Evolutionary conservation across 1,140 invertebrate species (phyloP).

Genomic region (Halesus radiatus): DNA sequence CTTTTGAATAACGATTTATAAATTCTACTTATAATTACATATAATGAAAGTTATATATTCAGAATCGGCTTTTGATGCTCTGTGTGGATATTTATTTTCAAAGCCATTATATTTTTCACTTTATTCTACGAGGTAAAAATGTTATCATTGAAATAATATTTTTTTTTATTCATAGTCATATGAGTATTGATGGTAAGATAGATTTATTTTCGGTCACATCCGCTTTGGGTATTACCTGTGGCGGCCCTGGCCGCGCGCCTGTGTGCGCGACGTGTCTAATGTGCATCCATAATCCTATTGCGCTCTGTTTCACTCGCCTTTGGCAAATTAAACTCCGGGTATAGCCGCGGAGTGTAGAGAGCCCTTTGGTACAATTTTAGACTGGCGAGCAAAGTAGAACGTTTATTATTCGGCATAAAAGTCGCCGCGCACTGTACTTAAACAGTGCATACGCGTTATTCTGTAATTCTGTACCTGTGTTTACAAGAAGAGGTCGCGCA

Average conservation of each 20-base stretch:
- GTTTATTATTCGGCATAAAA: slow-evolving; percentile 27
- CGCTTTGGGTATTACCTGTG: neutral
- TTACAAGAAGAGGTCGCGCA: too few species aligned
- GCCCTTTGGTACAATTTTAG: slow-evolving; percentile 32
- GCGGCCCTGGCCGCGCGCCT: neutral
- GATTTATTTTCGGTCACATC: neutral
- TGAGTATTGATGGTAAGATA: too few species aligned
- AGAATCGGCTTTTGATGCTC: too few species aligned
- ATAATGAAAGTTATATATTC: too few species aligned
- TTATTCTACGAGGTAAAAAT: too few species aligned
- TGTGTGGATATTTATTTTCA: too few species aligned
- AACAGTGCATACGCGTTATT: neutral
- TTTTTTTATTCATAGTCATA: too few species aligned
- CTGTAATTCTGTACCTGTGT: too few species aligned
- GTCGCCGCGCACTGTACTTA: neutral
- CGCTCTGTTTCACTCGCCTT: slow-evolving; percentile 41
- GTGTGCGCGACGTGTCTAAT: slow-evolving; percentile 48
- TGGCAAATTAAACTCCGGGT: slow-evolving; percentile 48
- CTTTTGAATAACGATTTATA: too few species aligned
- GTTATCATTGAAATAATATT: too few species aligned
- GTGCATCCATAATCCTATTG: slow-evolving; percentile 49
- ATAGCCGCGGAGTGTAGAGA: neutral
- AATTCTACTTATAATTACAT: too few species aligned
- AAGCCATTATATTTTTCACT: too few species aligned
- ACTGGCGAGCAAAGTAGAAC: slow-evolving; percentile 3